phyloP scores from a whole-genome alignment of 1,140 invertebrate species.

The Musca vetustissima region DNA sequence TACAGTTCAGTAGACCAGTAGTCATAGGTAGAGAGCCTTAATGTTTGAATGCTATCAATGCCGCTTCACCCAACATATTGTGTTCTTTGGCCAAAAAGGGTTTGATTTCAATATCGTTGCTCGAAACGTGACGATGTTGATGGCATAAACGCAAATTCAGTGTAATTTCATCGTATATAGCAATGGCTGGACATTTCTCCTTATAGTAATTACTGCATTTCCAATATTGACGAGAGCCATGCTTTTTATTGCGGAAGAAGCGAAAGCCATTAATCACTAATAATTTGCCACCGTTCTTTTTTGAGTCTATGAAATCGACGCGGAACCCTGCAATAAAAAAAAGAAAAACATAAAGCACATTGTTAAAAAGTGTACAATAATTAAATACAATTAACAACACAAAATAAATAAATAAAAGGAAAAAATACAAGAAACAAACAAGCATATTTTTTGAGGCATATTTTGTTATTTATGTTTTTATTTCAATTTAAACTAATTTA shows the following conservation, averaged over 20 bases:
- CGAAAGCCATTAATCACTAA: constrained; percentile 54
- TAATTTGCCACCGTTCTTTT: constrained; percentile 53
- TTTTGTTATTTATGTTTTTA: constrained; percentile 6
- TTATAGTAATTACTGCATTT: constrained; percentile 55
- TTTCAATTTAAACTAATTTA: constrained; percentile 9
- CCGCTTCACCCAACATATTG: constrained; percentile 16
- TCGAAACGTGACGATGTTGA: constrained; percentile 49
- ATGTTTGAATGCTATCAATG: constrained; percentile 20
- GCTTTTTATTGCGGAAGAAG: constrained; percentile 54
- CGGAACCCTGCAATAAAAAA: constrained; percentile 42
- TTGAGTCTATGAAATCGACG: constrained; percentile 53
- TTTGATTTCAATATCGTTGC: constrained; percentile 52
- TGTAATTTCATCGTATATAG: constrained; percentile 50
- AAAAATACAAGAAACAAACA: background rate
- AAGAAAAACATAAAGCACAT: constrained; percentile 22
- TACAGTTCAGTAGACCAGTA: background rate
- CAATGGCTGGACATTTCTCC: constrained; percentile 53
- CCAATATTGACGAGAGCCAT: constrained; percentile 52
- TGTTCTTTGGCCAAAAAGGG: constrained; percentile 34
- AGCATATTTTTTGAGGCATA: background rate
- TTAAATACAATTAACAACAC: constrained; percentile 15
- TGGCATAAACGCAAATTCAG: constrained; percentile 48
- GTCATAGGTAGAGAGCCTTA: background rate
- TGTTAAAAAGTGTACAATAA: constrained; percentile 12
- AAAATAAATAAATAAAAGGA: constrained; percentile 1